Base-by-base conservation (phyloP, 2,797 vertebrate genomes). In the Pygocentrus nattereri region DNA sequence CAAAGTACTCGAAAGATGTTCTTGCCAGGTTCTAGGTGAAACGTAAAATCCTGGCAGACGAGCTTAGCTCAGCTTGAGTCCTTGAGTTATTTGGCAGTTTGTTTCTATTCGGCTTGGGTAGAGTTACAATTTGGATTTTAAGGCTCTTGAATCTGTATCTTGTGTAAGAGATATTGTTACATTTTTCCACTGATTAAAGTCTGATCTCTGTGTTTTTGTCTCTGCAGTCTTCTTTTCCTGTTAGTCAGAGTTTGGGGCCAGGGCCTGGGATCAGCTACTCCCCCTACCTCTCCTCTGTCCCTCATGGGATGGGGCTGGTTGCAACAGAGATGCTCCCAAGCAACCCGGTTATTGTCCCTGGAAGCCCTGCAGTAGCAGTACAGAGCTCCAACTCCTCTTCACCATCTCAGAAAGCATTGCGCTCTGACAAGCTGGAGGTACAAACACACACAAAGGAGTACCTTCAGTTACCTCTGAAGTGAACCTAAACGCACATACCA, bases 401-500 rank as follows among this genome's bases (percentile, higher is more conserved):
- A 78, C 96, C 97, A 79, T 96, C 97, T 84, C 97, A 99, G 94
- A 99, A 99, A 92, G 95, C 98, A 89, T 96, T 98, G 93, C 97
- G 98, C 91, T 96, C 97, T 86, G 98, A 99, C 95, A 99, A 98
- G 91, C 92, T 99, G 79, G 98, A 99, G 98, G 98, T 99, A 97
- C 41, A 59, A n/a, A 41, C 31, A 74, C 44, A 59, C 47, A 54
- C 30, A 72, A 44, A 58, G 11, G 12, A 21, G n/a, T 59, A 44
- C 19, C 34, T 34, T 23, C 34, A 12, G 7, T 59, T 59, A 59
- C 13, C 4, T 18, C 4, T 62, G 4, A 41, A n/a, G n/a, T 27
- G 23, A 38, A 70, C 23, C 54, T 72, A 70, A 6, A 7, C 49
- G 13, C 19, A 38, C 50, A 56, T 7, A 38, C 70, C 21, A 25